Evolutionary conservation across 2,113 vertebrate species (phyloP).

Genomic region (Rhynchopsitta pachyrhyncha): DNA sequence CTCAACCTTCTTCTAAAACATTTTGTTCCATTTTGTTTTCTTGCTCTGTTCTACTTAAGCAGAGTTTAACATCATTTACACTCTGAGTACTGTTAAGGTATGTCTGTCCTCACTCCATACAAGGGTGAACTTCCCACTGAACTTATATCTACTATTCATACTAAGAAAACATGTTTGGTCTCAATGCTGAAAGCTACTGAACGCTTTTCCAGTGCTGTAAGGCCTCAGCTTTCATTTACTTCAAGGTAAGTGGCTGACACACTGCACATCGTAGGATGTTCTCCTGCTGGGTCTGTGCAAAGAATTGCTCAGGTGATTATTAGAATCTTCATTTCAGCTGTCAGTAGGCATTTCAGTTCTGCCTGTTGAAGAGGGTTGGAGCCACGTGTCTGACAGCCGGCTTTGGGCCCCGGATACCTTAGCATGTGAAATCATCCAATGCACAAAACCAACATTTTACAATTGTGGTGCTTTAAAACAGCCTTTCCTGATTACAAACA

Average conservation of each 20-base stretch:
- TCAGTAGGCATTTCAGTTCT: constrained; percentile 35
- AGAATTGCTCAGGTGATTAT: constrained; percentile 13
- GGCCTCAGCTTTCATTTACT: constrained; percentile 25
- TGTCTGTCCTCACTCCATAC: background rate
- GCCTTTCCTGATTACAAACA: background rate
- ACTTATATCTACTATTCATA: background rate
- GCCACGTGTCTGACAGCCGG: background rate
- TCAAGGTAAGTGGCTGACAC: background rate
- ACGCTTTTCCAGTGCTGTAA: background rate
- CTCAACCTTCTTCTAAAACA: background rate
- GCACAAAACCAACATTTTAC: background rate
- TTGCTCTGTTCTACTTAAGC: background rate
- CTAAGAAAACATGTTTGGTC: background rate
- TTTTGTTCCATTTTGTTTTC: background rate
- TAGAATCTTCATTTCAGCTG: constrained; percentile 45
- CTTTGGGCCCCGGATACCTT: background rate
- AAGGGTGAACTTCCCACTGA: background rate
- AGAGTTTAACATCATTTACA: background rate
- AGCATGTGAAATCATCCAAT: background rate
- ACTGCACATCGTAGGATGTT: background rate
- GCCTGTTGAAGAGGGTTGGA: background rate
- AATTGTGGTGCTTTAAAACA: background rate
- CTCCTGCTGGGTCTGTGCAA: constrained; percentile 43
- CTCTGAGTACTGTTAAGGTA: background rate
- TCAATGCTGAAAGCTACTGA: background rate